These are phyloP conservation scores for Edolisoma coerulescens DNA, from an alignment of 2,113 vertebrate species.

Conservation along the genomic window DNA sequence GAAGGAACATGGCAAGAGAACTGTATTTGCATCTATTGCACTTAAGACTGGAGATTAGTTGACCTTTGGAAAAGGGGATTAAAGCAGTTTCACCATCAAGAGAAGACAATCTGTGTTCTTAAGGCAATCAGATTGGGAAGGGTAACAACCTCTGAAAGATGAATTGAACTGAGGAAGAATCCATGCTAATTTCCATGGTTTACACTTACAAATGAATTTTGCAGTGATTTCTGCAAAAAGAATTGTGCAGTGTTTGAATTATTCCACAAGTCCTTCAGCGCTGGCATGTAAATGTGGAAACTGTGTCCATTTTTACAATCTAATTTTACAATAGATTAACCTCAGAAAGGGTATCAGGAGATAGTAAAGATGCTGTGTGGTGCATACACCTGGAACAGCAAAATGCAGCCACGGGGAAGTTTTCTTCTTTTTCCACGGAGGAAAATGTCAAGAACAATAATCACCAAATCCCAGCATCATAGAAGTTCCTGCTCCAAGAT, in stretches of 20 bases:
- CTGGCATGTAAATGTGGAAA: constrained; percentile 52
- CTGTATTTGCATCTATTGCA: constrained; percentile 71
- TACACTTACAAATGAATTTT: constrained; percentile 48
- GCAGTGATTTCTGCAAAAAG: constrained; percentile 32
- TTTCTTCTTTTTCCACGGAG: neutral
- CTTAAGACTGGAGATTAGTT: constrained; percentile 74
- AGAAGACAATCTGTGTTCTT: constrained; percentile 63
- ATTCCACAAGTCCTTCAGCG: constrained; percentile 11
- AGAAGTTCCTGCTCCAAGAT: constrained; percentile 12
- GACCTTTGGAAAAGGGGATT: constrained; percentile 64
- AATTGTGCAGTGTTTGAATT: constrained; percentile 39
- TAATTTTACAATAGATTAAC: constrained; percentile 77
- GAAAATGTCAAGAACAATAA: constrained; percentile 54
- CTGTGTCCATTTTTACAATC: constrained; percentile 65
- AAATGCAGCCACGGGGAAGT: constrained; percentile 34
- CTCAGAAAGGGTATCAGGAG: constrained; percentile 53
- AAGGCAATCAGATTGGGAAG: constrained; percentile 57
- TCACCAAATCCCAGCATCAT: neutral
- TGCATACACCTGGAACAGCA: constrained; percentile 16
- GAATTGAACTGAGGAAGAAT: constrained; percentile 49
- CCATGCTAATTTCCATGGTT: constrained; percentile 47
- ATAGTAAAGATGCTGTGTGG: constrained; percentile 6
- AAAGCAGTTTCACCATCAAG: constrained; percentile 67
- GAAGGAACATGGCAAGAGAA: constrained; percentile 58
- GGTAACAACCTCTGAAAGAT: constrained; percentile 58